These are phyloP conservation scores for Actinia equina DNA, from an alignment of 64 coral and sea anemone species.

Conservation along the genomic window DNA sequence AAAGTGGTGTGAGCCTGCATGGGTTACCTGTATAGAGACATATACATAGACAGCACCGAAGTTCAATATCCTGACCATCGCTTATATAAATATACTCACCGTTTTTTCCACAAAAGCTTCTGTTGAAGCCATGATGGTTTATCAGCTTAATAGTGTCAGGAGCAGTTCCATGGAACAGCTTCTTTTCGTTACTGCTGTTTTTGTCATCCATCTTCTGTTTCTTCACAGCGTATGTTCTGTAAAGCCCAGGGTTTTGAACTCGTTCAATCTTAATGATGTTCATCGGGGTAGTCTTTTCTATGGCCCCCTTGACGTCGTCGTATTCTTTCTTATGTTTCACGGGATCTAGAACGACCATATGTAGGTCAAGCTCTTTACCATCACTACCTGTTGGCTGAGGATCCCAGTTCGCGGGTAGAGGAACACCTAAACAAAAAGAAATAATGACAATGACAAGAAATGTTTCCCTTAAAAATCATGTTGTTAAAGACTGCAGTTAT, in stretches of 20 bases:
- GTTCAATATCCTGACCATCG: too few species aligned
- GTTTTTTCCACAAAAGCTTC: conserved; percentile 59
- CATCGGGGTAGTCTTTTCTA: not conserved
- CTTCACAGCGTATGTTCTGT: conserved; percentile 27
- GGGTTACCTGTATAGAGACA: too few species aligned
- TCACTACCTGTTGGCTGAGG: conserved; percentile 48
- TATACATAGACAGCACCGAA: too few species aligned
- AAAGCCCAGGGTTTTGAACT: conserved; percentile 72
- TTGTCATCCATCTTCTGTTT: conserved; percentile 73
- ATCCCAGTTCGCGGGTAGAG: conserved; percentile 41
- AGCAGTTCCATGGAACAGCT: conserved; percentile 70
- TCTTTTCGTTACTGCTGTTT: conserved; percentile 67
- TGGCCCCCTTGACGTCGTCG: not conserved
- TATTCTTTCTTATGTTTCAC: too few species aligned
- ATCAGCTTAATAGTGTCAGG: conserved; percentile 16
- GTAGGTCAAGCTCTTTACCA: conserved; percentile 46
- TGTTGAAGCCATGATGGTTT: conserved; percentile 71
- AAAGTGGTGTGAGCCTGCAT: too few species aligned
- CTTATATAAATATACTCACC: conserved; percentile 26
- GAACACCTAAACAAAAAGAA: not conserved
- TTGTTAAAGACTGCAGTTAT: too few species aligned
- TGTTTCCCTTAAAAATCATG: too few species aligned
- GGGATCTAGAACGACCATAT: conserved; percentile 51
- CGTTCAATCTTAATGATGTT: conserved; percentile 58
- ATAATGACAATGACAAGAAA: too few species aligned